These are phyloP conservation scores for Agelaius tricolor DNA, from an alignment of 2,113 vertebrate genomes.

Conservation along the genomic window DNA sequence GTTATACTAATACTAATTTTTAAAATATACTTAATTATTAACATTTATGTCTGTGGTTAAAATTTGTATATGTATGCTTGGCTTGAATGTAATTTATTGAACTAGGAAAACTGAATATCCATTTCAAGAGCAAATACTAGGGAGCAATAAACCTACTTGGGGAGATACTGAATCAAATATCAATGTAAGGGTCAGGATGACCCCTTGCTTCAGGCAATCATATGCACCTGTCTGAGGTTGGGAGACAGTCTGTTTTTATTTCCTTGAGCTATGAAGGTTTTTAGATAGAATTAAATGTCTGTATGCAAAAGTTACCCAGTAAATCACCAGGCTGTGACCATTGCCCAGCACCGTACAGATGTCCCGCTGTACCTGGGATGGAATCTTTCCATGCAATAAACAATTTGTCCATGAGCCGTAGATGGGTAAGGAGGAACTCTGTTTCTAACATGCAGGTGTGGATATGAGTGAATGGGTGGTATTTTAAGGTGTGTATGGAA, in stretches of 20 bases:
- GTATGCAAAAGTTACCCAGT: not conserved
- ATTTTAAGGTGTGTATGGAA: not conserved
- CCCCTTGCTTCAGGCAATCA: not conserved
- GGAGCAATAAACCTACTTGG: not conserved
- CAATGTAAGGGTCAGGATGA: not conserved
- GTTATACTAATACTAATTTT: not conserved
- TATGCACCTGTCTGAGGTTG: accelerated
- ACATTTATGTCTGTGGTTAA: not conserved
- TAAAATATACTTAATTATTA: not conserved
- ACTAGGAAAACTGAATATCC: not conserved
- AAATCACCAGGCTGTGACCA: not conserved
- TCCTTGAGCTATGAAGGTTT: not conserved
- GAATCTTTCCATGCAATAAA: not conserved
- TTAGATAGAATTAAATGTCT: not conserved
- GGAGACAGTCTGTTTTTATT: not conserved
- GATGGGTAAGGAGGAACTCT: not conserved
- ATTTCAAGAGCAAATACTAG: not conserved
- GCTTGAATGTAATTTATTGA: not conserved
- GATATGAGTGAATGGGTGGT: not conserved
- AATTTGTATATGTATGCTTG: not conserved
- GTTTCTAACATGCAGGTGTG: not conserved
- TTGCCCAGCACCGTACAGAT: not conserved
- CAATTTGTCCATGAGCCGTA: not conserved
- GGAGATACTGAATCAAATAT: not conserved
- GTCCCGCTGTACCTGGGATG: not conserved